These are phyloP conservation scores for Leuctra nigra DNA, from an alignment of 2,888 invertebrate genomes.

Conservation along the genomic window DNA sequence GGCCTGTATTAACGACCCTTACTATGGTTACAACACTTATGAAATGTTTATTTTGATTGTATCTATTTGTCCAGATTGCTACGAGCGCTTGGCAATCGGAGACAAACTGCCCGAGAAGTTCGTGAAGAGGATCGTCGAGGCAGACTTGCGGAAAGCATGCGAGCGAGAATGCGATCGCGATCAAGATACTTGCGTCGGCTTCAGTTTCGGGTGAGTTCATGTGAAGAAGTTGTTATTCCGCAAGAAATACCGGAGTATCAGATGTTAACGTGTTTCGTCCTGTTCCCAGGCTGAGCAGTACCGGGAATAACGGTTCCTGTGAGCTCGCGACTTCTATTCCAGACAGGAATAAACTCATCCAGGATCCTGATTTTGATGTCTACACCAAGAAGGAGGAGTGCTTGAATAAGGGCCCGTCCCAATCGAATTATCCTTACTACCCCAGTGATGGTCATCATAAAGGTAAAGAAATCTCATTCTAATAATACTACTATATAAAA, in stretches of 20 bases:
- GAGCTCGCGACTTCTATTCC: slow-evolving; percentile 32
- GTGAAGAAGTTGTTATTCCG: not conserved
- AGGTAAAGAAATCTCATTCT: no score
- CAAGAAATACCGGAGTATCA: no score
- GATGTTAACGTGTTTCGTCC: no score
- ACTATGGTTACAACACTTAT: no score
- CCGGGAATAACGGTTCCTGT: slow-evolving; percentile 34
- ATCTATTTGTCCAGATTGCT: slow-evolving; percentile 61
- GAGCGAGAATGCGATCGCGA: slow-evolving; percentile 57
- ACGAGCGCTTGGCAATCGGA: slow-evolving; percentile 56
- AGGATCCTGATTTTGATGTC: slow-evolving; percentile 34
- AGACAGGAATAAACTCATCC: slow-evolving; percentile 20
- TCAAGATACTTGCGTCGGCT: slow-evolving; percentile 49
- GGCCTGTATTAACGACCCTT: no score
- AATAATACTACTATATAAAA: no score
- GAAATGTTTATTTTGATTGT: no score
- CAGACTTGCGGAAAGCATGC: slow-evolving; percentile 53
- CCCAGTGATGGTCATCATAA: not conserved
- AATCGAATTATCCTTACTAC: slow-evolving; percentile 8
- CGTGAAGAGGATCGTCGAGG: slow-evolving; percentile 54
- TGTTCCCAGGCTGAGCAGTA: slow-evolving; percentile 31
- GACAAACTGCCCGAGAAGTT: slow-evolving; percentile 51
- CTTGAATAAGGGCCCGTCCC: slow-evolving; percentile 26
- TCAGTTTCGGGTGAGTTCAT: slow-evolving; percentile 53
- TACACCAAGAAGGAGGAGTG: slow-evolving; percentile 34